phyloP scores from a whole-genome alignment of 2,113 vertebrate species.

The Mohoua ochrocephala region DNA sequence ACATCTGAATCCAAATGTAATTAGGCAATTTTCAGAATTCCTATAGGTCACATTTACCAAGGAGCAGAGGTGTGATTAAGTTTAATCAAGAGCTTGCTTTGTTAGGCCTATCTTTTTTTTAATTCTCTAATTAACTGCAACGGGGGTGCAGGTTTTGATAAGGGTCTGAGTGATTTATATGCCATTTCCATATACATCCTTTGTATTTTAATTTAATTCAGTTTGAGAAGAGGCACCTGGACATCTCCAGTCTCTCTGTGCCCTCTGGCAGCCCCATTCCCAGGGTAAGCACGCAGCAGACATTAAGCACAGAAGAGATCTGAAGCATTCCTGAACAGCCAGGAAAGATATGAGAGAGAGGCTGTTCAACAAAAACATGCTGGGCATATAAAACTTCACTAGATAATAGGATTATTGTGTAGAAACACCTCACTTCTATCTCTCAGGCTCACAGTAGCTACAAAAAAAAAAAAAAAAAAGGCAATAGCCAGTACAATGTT shows the following conservation, averaged over 20 bases:
- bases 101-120: not conserved
- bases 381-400: not conserved
- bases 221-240: not conserved
- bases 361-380: slow-evolving; percentile 33
- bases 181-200: not conserved
- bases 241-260: not conserved
- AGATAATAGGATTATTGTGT: not conserved
- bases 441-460: not conserved
- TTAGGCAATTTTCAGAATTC: not conserved
- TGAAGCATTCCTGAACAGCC: not conserved
- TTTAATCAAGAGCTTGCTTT: not conserved
- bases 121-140: not conserved
- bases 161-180: not conserved
- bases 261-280: not conserved
- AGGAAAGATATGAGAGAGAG: slow-evolving; percentile 11
- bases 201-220: not conserved
- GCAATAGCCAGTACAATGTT: not conserved
- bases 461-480: not conserved
- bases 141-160: not conserved
- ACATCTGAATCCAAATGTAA: not conserved
- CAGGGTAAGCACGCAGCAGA: not conserved
- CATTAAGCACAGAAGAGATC: not conserved
- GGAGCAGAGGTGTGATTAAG: not conserved
- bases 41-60: not conserved
- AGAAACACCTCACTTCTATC: not conserved